A percentile compares a stretch with the other conserved stretches of the same genome.
Evolutionary conservation across 2,113 vertebrate genomes (phyloP).

Genomic region (Excalfactoria chinensis): DNA sequence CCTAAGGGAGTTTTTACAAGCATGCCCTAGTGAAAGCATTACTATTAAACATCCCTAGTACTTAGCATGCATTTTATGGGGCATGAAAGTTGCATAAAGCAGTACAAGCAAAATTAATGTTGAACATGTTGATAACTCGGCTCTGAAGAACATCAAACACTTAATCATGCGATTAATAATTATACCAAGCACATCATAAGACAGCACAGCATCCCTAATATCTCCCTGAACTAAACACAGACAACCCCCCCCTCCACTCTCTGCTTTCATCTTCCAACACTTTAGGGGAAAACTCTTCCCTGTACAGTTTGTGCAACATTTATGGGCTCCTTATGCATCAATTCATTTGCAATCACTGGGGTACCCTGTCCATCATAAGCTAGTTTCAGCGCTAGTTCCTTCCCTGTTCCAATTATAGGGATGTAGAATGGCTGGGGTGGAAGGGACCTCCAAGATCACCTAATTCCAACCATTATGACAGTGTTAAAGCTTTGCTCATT

Average conservation of each 20-base stretch:
- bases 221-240: background rate
- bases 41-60: background rate
- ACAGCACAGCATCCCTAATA: background rate
- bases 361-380: background rate
- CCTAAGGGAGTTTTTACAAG: background rate
- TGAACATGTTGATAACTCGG: conserved; percentile 44
- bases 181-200: background rate
- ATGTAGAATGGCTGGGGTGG: no score
- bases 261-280: background rate
- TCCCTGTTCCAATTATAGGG: background rate
- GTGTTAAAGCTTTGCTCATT: background rate
- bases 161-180: conserved; percentile 12
- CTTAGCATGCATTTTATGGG: conserved; percentile 33
- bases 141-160: conserved; percentile 42
- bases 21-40: background rate
- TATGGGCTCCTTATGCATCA: background rate
- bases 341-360: background rate
- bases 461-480: no score
- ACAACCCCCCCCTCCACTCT: background rate
- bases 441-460: no score
- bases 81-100: conserved; percentile 37
- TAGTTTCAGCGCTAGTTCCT: background rate
- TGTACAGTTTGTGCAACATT: accelerated
- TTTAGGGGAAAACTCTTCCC: background rate
- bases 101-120: conserved; percentile 29